Evolutionary conservation across 2,797 vertebrate species (phyloP).

Genomic region (Pyrocephalus nanus): DNA sequence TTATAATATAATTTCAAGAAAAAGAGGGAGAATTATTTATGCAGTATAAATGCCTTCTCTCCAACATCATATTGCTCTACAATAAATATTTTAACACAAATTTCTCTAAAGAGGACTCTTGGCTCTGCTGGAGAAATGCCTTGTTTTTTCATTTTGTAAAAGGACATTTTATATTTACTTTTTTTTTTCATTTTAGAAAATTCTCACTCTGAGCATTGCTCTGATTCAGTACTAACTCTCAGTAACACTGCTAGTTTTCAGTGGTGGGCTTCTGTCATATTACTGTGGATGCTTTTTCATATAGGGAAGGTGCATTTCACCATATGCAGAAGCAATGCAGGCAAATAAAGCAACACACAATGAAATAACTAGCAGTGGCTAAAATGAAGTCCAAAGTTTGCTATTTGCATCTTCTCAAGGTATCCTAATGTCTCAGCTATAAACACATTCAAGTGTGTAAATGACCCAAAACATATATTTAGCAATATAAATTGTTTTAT

Average conservation of each 20-base stretch:
- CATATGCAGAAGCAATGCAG: background rate
- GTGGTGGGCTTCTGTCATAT: background rate
- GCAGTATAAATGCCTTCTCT: background rate
- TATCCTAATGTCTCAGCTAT: background rate
- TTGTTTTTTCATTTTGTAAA: background rate
- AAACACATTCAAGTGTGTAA: background rate
- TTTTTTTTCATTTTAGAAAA: background rate
- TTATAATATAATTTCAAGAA: background rate
- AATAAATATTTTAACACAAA: background rate
- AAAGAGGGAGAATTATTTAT: background rate
- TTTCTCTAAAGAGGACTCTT: background rate
- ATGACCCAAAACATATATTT: background rate
- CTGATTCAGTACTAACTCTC: background rate
- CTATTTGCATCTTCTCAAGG: background rate
- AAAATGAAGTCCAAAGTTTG: background rate
- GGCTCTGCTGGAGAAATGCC: background rate
- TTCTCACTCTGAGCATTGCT: background rate
- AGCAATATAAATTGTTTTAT: background rate
- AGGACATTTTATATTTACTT: background rate
- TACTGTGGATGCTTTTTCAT: background rate
- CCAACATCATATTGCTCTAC: background rate
- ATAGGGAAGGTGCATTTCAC: background rate
- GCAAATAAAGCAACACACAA: background rate
- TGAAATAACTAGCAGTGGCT: background rate
- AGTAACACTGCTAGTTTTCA: background rate